Conservation (phyloP, 2,797 vertebrate genomes). For the Coccyzus lansbergi region DNA sequence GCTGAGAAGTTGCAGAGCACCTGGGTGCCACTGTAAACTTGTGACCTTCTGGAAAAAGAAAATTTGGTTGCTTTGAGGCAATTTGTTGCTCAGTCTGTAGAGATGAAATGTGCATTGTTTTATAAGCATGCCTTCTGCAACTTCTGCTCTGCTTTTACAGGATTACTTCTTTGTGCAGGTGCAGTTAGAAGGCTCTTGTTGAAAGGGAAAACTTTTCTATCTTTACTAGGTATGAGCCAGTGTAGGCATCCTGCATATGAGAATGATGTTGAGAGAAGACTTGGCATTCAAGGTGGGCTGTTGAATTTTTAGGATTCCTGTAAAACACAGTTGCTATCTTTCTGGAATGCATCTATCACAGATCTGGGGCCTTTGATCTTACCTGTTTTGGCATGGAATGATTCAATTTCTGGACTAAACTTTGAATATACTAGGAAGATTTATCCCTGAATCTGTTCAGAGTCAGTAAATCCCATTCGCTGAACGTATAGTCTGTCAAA, state of each 20-base stretch:
- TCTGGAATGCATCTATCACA: neutral
- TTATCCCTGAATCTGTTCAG: neutral
- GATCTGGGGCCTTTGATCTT: neutral
- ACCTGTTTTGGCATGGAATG: neutral
- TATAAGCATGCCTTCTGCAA: neutral
- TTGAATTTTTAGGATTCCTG: neutral
- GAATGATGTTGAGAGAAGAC: neutral
- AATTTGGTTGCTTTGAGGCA: neutral
- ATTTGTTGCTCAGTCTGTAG: neutral
- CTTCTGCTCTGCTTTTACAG: neutral
- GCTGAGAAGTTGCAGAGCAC: neutral
- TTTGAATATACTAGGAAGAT: neutral
- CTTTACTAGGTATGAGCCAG: neutral
- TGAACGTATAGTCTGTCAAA: neutral
- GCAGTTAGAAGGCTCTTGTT: neutral
- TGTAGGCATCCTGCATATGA: neutral
- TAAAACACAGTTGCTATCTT: neutral
- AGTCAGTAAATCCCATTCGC: neutral
- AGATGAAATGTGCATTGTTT: neutral
- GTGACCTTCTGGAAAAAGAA: neutral
- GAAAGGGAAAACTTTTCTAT: neutral
- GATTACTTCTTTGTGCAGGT: neutral
- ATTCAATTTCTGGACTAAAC: neutral
- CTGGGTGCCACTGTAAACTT: neutral
- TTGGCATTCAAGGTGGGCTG: neutral